phyloP scores from a whole-genome alignment of 2,888 invertebrate genomes.

The Exocentrus adspersus region DNA sequence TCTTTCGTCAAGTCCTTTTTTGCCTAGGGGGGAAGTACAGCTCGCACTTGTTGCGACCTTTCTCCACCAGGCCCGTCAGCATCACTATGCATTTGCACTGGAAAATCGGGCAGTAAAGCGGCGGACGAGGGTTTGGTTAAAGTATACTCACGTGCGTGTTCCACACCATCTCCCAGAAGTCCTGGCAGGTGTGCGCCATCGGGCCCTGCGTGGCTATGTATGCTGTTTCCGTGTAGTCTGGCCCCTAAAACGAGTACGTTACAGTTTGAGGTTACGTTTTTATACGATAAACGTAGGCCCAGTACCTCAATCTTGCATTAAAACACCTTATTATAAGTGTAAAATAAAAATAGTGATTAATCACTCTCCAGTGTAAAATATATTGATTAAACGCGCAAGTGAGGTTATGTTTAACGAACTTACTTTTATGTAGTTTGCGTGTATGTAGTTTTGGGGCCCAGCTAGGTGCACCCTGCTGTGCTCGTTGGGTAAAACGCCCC shows the following conservation, averaged over 20 bases:
- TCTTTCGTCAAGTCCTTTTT: constrained; percentile 50
- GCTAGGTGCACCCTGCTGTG: constrained; percentile 82
- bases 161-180: constrained; percentile 91
- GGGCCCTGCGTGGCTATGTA: constrained; percentile 96
- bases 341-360: too few species aligned
- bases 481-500: constrained; percentile 89
- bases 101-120: constrained; percentile 42
- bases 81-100: constrained; percentile 76
- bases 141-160: constrained; percentile 54
- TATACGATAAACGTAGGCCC: not conserved
- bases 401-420: too few species aligned
- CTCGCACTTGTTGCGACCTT: constrained; percentile 87
- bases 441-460: constrained; percentile 83
- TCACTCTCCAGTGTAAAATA: not conserved
- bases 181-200: constrained; percentile 85
- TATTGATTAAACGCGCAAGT: too few species aligned
- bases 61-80: constrained; percentile 90
- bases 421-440: constrained; percentile 94
- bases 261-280: not conserved
- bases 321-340: too few species aligned
- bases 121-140: too few species aligned
- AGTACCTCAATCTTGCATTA: too few species aligned
- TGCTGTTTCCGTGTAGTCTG: constrained; percentile 85
- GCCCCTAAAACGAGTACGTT: constrained; percentile 72
- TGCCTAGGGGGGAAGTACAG: constrained; percentile 91